Evolutionary conservation across 2,113 vertebrate species (phyloP).

Genomic region (Labeo rohita): DNA sequence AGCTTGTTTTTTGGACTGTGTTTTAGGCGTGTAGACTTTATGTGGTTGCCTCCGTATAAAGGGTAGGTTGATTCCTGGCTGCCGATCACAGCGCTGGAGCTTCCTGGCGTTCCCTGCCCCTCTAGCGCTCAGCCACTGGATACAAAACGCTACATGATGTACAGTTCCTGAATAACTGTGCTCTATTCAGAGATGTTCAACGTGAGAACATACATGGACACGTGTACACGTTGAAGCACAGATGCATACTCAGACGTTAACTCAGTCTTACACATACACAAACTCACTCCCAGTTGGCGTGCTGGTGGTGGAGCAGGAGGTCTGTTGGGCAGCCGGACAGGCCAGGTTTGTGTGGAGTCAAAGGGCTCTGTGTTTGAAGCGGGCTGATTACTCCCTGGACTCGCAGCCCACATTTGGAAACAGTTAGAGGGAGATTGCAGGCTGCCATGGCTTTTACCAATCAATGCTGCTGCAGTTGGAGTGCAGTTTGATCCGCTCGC

Average conservation of each 20-base stretch:
- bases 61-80: constrained; percentile 23
- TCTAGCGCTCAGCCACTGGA: constrained; percentile 22
- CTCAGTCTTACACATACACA: constrained; percentile 12
- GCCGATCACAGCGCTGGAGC: constrained; percentile 6
- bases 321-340: constrained; percentile 52
- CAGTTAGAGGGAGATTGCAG: constrained; percentile 68
- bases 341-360: constrained; percentile 52
- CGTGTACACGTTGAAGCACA: constrained; percentile 23
- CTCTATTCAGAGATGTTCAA: constrained; percentile 24
- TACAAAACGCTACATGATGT: constrained; percentile 38
- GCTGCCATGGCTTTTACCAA: constrained; percentile 65
- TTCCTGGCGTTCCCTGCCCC: constrained; percentile 20
- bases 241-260: not conserved
- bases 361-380: constrained; percentile 65
- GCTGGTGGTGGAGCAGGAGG: constrained; percentile 21
- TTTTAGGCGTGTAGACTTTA: not conserved
- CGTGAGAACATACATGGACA: constrained; percentile 16
- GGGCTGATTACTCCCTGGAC: constrained; percentile 59
- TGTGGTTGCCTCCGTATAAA: constrained; percentile 11
- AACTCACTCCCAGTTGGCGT: not conserved
- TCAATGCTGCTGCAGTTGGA: constrained; percentile 37
- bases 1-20: not conserved
- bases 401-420: constrained; percentile 65
- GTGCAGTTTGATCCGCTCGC: not conserved
- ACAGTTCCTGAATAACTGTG: constrained; percentile 39